Percentiles rank a stretch among this genome's conserved stretches.
phyloP scores from a whole-genome alignment of 2,888 invertebrate genomes.

The Tiliacea citrago region DNA sequence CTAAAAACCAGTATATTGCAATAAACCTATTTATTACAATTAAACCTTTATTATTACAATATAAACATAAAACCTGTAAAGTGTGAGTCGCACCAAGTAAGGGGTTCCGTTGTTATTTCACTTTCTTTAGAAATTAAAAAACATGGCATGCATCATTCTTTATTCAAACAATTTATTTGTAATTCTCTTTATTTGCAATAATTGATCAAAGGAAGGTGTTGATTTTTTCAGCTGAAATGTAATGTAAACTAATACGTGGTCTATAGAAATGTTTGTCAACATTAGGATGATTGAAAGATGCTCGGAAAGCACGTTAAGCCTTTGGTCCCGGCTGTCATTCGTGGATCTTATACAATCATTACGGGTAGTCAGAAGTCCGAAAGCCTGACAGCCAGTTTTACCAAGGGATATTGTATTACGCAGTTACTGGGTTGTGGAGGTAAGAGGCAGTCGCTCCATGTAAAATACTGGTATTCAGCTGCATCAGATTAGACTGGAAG shows the following conservation, averaged over 20 bases:
- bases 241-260: no score
- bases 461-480: no score
- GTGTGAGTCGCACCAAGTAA: neutral
- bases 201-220: neutral
- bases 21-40: slow-evolving; percentile 46
- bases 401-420: no score
- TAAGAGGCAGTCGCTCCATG: no score
- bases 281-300: neutral
- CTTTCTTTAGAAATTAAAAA: neutral
- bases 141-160: neutral
- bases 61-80: neutral
- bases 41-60: slow-evolving; percentile 8
- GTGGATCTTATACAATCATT: no score
- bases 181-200: neutral
- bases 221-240: neutral
- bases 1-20: slow-evolving; percentile 13
- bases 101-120: slow-evolving; percentile 10
- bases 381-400: no score
- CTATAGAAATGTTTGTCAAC: neutral
- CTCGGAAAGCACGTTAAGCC: no score
- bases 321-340: no score
- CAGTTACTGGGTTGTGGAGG: no score
- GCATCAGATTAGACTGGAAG: no score
- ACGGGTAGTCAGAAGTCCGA: no score
- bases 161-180: neutral